Conservation (phyloP, 2,113 vertebrate species). For the Halichoerus grypus region DNA sequence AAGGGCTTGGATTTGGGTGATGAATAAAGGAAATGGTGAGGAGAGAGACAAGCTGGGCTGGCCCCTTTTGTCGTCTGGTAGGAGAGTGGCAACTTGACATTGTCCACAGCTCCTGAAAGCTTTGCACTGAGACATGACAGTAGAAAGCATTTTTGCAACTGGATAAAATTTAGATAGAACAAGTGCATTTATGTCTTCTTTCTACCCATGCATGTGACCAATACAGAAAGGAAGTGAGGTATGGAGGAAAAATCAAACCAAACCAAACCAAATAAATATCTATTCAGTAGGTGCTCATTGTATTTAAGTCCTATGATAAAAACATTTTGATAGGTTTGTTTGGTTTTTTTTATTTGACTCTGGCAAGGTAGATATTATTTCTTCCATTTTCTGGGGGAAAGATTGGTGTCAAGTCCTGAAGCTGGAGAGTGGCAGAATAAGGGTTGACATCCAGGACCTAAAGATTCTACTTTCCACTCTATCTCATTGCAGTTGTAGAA, state of each 20-base stretch:
- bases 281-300: not conserved
- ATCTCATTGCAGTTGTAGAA: not conserved
- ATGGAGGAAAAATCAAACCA: not conserved
- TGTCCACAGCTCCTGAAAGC: not conserved
- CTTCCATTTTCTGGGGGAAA: not conserved
- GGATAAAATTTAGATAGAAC: not conserved
- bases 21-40: not conserved
- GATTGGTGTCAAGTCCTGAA: not conserved
- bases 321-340: not conserved
- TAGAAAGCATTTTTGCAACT: not conserved
- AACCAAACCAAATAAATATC: not conserved
- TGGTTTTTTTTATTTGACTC: not conserved
- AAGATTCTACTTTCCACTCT: not conserved
- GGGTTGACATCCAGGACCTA: not conserved
- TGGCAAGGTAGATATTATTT: not conserved
- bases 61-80: not conserved
- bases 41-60: not conserved
- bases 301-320: not conserved
- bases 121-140: not conserved
- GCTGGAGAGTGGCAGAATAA: not conserved
- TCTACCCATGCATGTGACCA: accelerated
- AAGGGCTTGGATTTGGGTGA: not conserved
- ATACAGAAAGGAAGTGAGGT: not conserved
- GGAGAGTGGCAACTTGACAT: not conserved
- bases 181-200: not conserved